A percentile compares a stretch with the other conserved stretches of the same genome.
phyloP scores from a whole-genome alignment of 2,113 vertebrate species.

The Corythoichthys intestinalis region DNA sequence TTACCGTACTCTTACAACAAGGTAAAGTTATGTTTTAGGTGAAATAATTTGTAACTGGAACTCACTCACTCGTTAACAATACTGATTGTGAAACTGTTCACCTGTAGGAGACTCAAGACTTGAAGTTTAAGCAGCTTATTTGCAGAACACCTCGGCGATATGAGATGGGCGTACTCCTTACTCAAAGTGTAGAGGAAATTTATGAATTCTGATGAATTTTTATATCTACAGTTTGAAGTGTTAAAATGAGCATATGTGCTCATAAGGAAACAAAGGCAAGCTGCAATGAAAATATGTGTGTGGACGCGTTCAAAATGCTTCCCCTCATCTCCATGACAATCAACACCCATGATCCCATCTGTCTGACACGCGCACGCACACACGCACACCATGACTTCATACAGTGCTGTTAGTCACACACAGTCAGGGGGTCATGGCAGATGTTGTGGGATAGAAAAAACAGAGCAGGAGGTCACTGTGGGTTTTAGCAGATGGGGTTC shows the following conservation, averaged over 20 bases:
- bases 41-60: too few species aligned
- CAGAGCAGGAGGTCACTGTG: conserved; percentile 44
- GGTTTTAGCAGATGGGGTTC: conserved; percentile 51
- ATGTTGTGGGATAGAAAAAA: conserved; percentile 39
- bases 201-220: not conserved
- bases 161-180: not conserved
- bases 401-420: conserved; percentile 56
- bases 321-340: conserved; percentile 60
- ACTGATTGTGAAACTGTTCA: too few species aligned
- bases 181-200: not conserved
- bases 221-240: not conserved
- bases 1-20: too few species aligned
- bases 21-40: too few species aligned
- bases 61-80: too few species aligned
- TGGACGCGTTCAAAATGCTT: conserved; percentile 20
- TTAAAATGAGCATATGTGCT: not conserved
- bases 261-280: not conserved
- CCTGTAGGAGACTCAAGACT: too few species aligned
- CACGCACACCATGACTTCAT: conserved; percentile 27
- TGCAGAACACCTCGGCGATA: not conserved
- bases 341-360: conserved; percentile 37
- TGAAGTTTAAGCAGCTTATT: not conserved
- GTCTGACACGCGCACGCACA: conserved; percentile 30
- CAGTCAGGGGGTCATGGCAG: conserved; percentile 53
- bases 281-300: conserved; percentile 11